These are phyloP conservation scores for Mantis religiosa DNA, from an alignment of 2,888 invertebrate species.

Conservation along the genomic window DNA sequence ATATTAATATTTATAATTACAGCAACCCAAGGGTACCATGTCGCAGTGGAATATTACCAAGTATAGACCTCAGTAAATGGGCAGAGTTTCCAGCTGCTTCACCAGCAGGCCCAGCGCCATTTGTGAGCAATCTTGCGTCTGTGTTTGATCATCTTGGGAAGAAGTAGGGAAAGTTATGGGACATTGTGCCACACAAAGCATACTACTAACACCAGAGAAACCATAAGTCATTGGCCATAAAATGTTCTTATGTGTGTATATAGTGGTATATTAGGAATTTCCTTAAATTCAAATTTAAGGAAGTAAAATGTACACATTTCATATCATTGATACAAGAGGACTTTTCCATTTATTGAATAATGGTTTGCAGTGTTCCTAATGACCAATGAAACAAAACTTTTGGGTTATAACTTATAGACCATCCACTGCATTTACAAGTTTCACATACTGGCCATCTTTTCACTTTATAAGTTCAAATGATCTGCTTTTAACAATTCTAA, in stretches of 20 bases:
- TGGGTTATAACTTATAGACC: not conserved
- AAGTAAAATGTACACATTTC: not conserved
- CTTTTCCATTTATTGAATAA: not conserved
- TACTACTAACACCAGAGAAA: not conserved
- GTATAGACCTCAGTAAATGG: conserved; percentile 87
- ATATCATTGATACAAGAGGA: not conserved
- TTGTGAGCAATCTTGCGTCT: conserved; percentile 60
- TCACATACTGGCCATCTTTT: not conserved
- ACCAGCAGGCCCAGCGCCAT: conserved; percentile 21
- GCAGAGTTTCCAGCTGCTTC: conserved; percentile 56
- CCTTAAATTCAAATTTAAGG: not conserved
- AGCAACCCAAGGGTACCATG: conserved; percentile 93
- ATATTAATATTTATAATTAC: conserved; percentile 38
- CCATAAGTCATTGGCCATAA: not conserved
- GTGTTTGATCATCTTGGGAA: conserved; percentile 46
- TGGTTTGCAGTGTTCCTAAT: not conserved
- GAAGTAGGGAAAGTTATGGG: conserved; percentile 16
- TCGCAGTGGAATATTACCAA: conserved; percentile 80
- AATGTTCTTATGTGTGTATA: not conserved
- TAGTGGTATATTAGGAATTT: not conserved
- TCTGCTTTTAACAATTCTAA: not conserved
- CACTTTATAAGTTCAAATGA: not conserved
- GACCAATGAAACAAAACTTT: not conserved
- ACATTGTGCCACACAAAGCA: not conserved
- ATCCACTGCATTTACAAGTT: not conserved